Percentiles rank a stretch among this genome's conserved stretches.
Conservation (phyloP, 2,888 invertebrate genomes). For the Macaria notata region DNA sequence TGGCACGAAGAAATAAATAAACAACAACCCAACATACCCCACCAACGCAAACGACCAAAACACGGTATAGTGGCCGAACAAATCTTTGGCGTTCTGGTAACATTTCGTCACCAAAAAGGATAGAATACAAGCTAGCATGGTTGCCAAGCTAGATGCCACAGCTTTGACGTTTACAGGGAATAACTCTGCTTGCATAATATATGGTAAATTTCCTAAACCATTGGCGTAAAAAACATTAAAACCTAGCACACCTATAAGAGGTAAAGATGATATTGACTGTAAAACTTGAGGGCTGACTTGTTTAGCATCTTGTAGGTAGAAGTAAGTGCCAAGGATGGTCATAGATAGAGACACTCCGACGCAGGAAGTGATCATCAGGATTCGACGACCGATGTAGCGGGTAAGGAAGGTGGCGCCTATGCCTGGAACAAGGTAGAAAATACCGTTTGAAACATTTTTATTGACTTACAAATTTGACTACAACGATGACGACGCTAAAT, state of each 20-base stretch:
- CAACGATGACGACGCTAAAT: no score
- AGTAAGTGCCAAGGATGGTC: conserved; percentile 76
- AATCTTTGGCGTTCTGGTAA: conserved; percentile 80
- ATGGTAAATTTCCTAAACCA: conserved; percentile 83
- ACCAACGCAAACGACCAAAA: conserved; percentile 82
- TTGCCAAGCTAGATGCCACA: conserved; percentile 81
- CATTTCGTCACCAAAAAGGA: conserved; percentile 83
- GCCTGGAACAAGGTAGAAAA: conserved; percentile 50
- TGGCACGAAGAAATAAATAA: conserved; percentile 81
- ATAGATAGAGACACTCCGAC: conserved; percentile 78
- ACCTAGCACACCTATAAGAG: conserved; percentile 78
- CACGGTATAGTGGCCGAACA: conserved; percentile 80
- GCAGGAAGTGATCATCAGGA: conserved; percentile 79
- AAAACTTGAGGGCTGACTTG: conserved; percentile 56
- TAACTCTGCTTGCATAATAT: conserved; percentile 84
- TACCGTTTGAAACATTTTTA: no score
- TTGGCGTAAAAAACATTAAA: conserved; percentile 83
- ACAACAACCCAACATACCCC: conserved; percentile 80
- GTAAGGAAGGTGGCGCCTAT: conserved; percentile 75
- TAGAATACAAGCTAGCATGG: conserved; percentile 79
- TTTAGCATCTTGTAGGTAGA: conserved; percentile 73
- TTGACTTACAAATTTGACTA: no score
- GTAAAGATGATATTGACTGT: conserved; percentile 70
- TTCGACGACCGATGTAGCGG: conserved; percentile 78
- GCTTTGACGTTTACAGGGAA: conserved; percentile 85